Evolutionary conservation across 1,140 invertebrate genomes (phyloP).

Genomic region (Drosophila pandora): DNA sequence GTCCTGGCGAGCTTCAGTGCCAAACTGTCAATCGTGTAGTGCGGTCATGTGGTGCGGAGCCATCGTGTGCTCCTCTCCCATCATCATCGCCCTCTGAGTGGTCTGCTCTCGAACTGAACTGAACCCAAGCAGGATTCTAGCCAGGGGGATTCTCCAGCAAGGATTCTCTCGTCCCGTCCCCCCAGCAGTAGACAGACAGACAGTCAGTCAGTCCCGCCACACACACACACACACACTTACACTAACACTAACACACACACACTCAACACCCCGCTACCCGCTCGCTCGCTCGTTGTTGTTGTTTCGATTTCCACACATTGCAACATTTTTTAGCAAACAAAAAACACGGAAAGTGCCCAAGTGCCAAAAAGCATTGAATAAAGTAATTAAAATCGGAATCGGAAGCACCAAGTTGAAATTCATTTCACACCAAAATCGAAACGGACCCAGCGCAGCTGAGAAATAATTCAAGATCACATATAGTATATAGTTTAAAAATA

Average conservation of each 20-base stretch:
- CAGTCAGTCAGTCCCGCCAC: constrained; percentile 5
- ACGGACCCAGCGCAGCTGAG: constrained; percentile 36
- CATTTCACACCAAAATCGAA: constrained; percentile 12
- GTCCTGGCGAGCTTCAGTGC: constrained; percentile 53
- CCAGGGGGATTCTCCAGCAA: constrained; percentile 10
- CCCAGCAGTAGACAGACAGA: neutral
- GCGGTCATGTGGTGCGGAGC: constrained; percentile 76
- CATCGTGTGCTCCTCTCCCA: constrained; percentile 58
- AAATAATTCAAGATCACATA: constrained; percentile 13
- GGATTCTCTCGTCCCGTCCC: constrained; percentile 3
- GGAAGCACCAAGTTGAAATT: neutral
- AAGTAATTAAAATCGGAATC: neutral
- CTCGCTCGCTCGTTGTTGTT: constrained; percentile 23
- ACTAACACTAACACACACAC: neutral
- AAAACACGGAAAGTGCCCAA: constrained; percentile 28
- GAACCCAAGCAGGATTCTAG: constrained; percentile 18
- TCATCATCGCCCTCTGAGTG: constrained; percentile 62
- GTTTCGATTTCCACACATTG: constrained; percentile 20
- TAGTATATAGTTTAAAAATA: constrained; percentile 2
- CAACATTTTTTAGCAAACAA: constrained; percentile 20
- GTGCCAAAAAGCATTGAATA: constrained; percentile 18
- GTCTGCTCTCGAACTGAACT: constrained; percentile 48
- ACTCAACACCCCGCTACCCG: neutral
- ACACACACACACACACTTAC: neutral
- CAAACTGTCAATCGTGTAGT: constrained; percentile 81